Evolutionary conservation across 2,113 vertebrate species (phyloP), one percentile per base, ranked within the genome.

Genomic region (Semicossyphus pulcher): DNA sequence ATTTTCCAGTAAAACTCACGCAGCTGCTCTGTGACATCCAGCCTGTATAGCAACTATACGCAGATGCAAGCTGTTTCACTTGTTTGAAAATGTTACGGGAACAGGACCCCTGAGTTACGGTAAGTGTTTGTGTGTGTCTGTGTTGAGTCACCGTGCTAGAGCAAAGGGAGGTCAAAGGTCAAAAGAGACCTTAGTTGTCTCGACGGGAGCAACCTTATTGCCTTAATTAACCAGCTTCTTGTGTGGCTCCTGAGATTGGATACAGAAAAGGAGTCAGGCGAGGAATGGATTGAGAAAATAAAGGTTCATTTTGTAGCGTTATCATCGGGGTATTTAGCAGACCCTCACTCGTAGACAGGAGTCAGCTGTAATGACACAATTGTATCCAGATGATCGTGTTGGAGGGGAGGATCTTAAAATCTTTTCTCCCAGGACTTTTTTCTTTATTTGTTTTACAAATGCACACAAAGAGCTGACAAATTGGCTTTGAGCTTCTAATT

Each of bases 371-470:
- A 90, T 78, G 85, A 87, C 71, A 83, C 88, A 93, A 92, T 92
- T 86, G 87, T 87, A 86, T 89, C 92, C 92, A 93, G 90, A 93
- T 93, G 92, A 92, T 71, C 10, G 45, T 28, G 65, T 53, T 52
- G 31, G 49, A 53, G 34, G 28, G 52, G 60, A 56, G 34, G 72
- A 76, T 74, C 56, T 86, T 53, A 60, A 84, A 80, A 79, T 75
- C 16, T 59, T 85, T 80, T 67, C 75, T 77, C 72, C 61, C 59
- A 81, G 48, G 47, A 63, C 58, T 37, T 28, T 66, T 49, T 41
- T 47, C 49, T 74, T 36, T 57, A 42, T 67, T 56, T 71, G 48
- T 15, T 45, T 39, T 25, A 23, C 64, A 56, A 74, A 66, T 11
- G 34, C 39, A 60, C 37, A 52, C 36, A 31, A 5, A 70, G 72